These are phyloP conservation scores for Seriola dumerili DNA, from an alignment of 2,113 vertebrate species.

Conservation along the genomic window DNA sequence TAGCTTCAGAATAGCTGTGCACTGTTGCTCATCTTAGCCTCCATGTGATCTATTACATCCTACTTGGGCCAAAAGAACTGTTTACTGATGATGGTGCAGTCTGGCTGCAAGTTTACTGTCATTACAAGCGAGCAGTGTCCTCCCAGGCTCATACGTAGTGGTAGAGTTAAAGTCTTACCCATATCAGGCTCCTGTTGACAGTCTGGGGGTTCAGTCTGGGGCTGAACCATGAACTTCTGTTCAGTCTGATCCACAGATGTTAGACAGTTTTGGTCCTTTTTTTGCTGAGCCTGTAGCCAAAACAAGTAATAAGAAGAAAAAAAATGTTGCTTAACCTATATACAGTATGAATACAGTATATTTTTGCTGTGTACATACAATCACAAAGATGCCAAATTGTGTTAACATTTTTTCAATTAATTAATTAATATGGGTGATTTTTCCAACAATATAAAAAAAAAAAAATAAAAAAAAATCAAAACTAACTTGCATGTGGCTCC, in stretches of 20 bases:
- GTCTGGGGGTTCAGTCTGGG: constrained; percentile 26
- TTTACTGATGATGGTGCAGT: background rate
- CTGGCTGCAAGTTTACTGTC: background rate
- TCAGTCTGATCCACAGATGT: constrained; percentile 21
- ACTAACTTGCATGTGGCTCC: too few species aligned
- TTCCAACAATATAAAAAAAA: too few species aligned
- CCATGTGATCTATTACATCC: background rate
- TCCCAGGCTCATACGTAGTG: background rate
- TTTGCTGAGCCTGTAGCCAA: constrained; percentile 2
- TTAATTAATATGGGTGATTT: too few species aligned
- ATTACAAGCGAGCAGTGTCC: background rate
- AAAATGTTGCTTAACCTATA: too few species aligned
- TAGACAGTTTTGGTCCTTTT: background rate
- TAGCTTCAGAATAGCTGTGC: background rate
- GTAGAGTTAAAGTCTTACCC: background rate
- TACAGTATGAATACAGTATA: background rate
- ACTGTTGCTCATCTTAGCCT: background rate
- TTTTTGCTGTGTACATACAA: background rate
- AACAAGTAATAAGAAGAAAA: constrained; percentile 1
- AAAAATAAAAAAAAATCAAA: too few species aligned
- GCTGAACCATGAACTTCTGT: constrained; percentile 8
- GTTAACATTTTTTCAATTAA: too few species aligned
- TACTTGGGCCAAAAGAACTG: background rate
- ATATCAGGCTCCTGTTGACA: constrained; percentile 2
- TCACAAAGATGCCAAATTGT: background rate